phyloP scores from a whole-genome alignment of 2,888 invertebrate species.

The Megastigmus dorsalis region DNA sequence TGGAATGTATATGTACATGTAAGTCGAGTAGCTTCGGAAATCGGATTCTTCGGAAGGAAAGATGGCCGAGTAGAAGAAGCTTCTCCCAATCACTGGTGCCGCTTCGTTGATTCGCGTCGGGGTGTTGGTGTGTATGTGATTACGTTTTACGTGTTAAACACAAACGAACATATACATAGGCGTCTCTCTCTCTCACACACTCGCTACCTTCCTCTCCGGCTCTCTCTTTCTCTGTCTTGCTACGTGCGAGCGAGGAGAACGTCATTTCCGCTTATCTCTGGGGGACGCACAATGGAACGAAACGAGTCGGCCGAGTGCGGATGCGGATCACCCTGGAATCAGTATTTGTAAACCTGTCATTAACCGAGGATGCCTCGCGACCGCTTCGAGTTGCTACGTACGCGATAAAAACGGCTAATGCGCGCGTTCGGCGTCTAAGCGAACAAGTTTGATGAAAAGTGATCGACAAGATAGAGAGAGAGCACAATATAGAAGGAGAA shows the following conservation, averaged over 20 bases:
- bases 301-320: constrained; percentile 43
- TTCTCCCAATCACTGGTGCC: constrained; percentile 28
- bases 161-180: neutral
- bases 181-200: neutral
- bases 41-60: no score
- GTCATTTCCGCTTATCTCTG: constrained; percentile 56
- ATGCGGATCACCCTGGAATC: constrained; percentile 40
- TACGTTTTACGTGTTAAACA: no score
- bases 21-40: neutral
- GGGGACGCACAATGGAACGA: constrained; percentile 55
- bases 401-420: constrained; percentile 14
- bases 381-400: neutral
- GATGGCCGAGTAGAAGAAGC: constrained; percentile 29
- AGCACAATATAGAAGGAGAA: neutral
- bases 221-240: no score
- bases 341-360: constrained; percentile 50
- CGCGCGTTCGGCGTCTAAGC: neutral
- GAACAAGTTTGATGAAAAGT: constrained; percentile 18
- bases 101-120: constrained; percentile 22
- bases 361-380: constrained; percentile 10
- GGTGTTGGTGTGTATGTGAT: constrained; percentile 6
- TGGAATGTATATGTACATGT: no score
- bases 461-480: neutral
- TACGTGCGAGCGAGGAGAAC: constrained; percentile 28
- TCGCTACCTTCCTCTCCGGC: neutral